A percentile compares a stretch with the other conserved stretches of the same genome.
These are phyloP conservation scores for Laspeyria flexula DNA, from an alignment of 2,888 invertebrate species.

Conservation along the genomic window DNA sequence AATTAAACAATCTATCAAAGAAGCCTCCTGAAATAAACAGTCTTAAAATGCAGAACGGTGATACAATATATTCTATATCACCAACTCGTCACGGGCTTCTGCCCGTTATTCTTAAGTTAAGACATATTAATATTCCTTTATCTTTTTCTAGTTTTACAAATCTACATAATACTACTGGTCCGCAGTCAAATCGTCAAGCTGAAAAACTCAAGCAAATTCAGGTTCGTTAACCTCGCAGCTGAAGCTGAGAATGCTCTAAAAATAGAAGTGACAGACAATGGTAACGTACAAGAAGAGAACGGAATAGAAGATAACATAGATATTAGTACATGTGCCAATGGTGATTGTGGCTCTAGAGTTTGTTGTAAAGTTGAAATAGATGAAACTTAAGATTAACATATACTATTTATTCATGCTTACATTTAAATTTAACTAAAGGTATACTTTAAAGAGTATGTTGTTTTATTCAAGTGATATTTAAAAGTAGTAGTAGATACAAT, in stretches of 20 bases:
- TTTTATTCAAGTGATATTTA: too few relatives aligned
- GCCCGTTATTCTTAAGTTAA: too few relatives aligned
- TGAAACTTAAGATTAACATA: background rate
- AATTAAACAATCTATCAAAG: too few relatives aligned
- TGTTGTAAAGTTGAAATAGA: background rate
- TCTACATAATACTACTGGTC: constrained; percentile 32
- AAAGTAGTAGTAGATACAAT: too few relatives aligned
- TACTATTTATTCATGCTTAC: too few relatives aligned
- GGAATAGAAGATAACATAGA: background rate
- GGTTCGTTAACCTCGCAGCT: constrained; percentile 23
- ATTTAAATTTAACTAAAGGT: too few relatives aligned
- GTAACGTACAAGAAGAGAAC: background rate
- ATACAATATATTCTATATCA: too few relatives aligned
- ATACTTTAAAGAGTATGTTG: too few relatives aligned
- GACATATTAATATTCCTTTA: too few relatives aligned
- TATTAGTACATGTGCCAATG: background rate
- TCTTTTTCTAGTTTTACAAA: constrained; percentile 31
- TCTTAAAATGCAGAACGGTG: too few relatives aligned
- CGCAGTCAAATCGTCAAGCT: constrained; percentile 39
- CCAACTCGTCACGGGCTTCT: too few relatives aligned
- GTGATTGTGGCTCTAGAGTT: background rate
- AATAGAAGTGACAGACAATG: background rate
- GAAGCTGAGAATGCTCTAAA: constrained; percentile 13
- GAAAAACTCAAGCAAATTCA: constrained; percentile 7
- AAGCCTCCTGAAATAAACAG: too few relatives aligned